Base-by-base conservation (phyloP, 2,113 vertebrate genomes). In the Gadus chalcogrammus region DNA sequence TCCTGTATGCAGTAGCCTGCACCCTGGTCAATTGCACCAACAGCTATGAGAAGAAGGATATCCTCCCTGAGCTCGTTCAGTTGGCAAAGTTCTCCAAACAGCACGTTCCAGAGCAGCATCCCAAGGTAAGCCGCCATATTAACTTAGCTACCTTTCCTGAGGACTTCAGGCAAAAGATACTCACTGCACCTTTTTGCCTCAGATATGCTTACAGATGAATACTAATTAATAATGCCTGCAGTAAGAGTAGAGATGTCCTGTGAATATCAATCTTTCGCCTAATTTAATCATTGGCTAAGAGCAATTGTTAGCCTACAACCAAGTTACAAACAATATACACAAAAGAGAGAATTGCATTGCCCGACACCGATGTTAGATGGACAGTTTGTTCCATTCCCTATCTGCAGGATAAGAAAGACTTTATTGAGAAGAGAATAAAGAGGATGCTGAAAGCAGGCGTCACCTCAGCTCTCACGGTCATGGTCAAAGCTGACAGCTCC, bases 31-130 rank as follows among this genome's bases (percentile, higher is more conserved):
- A 99, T 84, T 99, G 97, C 73, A 96, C 95, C 72, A 99, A 99
- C 90, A 93, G 92, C 88, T 99, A 99, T 0, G 97, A 99, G 0
- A 96, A 97, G 77, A 97, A 98, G 79, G 98, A 99, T 3, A 93
- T 98, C 61, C 73, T 99, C 63, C 97, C 97, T 0, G 97, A 99
- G 83, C 88, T 98, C 67, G 94, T 98, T n/a, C 94, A 99, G 70
- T 90, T 99, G 9, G 97, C 97, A 65, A 96, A 97, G 72, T 99
- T 99, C 82, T 98, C 97, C 77, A 99, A 99, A 87, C 97, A 99
- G 70, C 97, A 99, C 0, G 97, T 99, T 7, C 97, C 97, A 0
- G 96, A 99, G 84, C 94, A 97, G 70, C 97, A 99, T 48, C 97
- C 97, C 0, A 99, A 99, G 94, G 97, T 97, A 91, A 69, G 13